Conservation (phyloP, 2,888 invertebrate species). For the Eubasilissa splendida region DNA sequence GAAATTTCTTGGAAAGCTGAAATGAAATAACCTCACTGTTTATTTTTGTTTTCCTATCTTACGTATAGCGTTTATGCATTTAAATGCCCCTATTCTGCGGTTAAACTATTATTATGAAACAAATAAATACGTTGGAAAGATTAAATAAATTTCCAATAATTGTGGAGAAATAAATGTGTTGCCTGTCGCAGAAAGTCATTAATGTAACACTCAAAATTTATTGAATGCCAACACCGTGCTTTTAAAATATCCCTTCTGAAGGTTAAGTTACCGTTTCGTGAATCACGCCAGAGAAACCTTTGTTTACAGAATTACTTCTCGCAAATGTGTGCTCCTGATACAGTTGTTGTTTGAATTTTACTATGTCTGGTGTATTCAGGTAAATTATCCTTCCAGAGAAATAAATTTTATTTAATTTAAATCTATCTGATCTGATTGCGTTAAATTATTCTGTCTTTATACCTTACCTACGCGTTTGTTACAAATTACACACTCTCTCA, state of each 20-base stretch:
- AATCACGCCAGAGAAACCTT: not conserved
- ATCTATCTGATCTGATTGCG: not conserved
- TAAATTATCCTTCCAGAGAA: not conserved
- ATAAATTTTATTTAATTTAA: not conserved
- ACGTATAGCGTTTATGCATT: too few relatives aligned
- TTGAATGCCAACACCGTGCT: not conserved
- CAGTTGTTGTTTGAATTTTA: slow-evolving; percentile 58
- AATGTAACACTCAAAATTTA: too few relatives aligned
- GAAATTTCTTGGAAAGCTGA: too few relatives aligned
- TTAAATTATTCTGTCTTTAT: not conserved
- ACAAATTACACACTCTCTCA: not conserved
- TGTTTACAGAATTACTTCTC: slow-evolving; percentile 53
- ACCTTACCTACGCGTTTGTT: not conserved
- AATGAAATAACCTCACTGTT: too few relatives aligned
- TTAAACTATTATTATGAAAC: too few relatives aligned
- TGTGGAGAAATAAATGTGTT: too few relatives aligned
- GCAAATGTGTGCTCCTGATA: slow-evolving; percentile 56
- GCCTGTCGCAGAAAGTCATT: too few relatives aligned
- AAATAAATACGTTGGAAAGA: too few relatives aligned
- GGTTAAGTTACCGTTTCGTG: not conserved
- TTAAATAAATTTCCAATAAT: too few relatives aligned
- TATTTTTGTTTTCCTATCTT: too few relatives aligned
- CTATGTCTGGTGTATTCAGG: slow-evolving; percentile 10
- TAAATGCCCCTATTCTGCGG: too few relatives aligned
- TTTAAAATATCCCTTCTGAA: slow-evolving; percentile 2